Evolutionary conservation across 2,113 vertebrate species (phyloP).

Genomic region (Boulengerochromis microlepis): DNA sequence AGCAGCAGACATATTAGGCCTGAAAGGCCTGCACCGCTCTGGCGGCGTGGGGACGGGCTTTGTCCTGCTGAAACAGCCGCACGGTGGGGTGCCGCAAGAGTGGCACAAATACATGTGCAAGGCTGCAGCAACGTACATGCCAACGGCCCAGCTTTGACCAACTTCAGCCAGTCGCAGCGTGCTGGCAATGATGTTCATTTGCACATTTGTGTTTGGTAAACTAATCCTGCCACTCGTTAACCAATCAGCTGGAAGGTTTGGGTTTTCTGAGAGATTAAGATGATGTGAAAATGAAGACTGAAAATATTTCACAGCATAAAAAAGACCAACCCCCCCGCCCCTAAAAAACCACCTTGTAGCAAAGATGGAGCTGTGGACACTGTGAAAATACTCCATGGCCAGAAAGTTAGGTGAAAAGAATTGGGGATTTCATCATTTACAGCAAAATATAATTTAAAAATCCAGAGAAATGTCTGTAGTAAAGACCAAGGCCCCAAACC

Average conservation of each 20-base stretch:
- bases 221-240: not conserved
- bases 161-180: not conserved
- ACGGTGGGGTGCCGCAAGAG: not conserved
- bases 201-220: not conserved
- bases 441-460: not conserved
- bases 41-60: rapidly evolving
- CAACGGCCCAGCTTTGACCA: not conserved
- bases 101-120: not conserved
- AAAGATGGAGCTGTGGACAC: not conserved
- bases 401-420: not conserved
- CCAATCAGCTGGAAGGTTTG: not conserved
- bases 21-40: not conserved
- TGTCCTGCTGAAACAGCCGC: not conserved
- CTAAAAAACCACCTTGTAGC: not conserved
- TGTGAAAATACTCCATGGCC: not conserved
- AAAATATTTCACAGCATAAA: not conserved
- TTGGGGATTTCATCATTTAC: not conserved
- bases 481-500: not conserved
- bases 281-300: not conserved
- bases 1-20: not conserved
- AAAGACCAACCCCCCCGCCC: not conserved
- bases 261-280: not conserved
- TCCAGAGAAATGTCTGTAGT: not conserved
- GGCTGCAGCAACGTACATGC: not conserved
- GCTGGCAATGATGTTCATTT: not conserved